phyloP scores from a whole-genome alignment of 2,888 invertebrate genomes.

The Ypsolopha scabrella region DNA sequence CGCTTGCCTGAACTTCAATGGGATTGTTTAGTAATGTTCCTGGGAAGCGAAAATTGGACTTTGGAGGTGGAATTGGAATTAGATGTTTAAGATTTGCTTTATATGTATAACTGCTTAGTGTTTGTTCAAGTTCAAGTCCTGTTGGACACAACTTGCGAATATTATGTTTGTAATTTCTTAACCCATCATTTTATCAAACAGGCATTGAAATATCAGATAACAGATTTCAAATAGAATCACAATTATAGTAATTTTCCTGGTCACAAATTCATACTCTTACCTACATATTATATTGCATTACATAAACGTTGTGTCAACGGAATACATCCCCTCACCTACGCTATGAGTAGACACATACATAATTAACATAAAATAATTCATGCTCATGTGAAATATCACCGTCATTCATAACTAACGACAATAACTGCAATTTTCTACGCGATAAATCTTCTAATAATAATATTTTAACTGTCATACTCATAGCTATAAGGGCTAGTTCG shows the following conservation, averaged over 20 bases:
- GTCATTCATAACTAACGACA: constrained; percentile 42
- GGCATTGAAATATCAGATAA: too few relatives aligned
- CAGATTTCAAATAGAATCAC: too few relatives aligned
- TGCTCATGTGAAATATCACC: constrained; percentile 59
- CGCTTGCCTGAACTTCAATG: constrained; percentile 9
- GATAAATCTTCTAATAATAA: constrained; percentile 67
- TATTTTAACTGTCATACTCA: constrained; percentile 32
- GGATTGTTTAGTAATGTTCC: constrained; percentile 10
- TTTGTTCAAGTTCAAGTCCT: too few relatives aligned
- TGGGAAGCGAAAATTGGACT: constrained; percentile 3
- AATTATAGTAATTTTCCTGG: too few relatives aligned
- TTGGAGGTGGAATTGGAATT: background rate
- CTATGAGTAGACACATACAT: constrained; percentile 18
- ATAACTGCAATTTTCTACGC: constrained; percentile 67
- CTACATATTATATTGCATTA: too few relatives aligned
- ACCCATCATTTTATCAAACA: too few relatives aligned
- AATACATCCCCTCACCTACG: constrained; percentile 24
- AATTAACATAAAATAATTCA: constrained; percentile 66
- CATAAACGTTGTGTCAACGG: background rate
- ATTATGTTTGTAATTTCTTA: too few relatives aligned
- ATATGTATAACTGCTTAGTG: too few relatives aligned
- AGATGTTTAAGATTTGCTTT: background rate
- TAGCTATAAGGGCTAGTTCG: background rate
- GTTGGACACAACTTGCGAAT: too few relatives aligned
- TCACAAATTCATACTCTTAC: too few relatives aligned